Conservation (phyloP, 2,888 invertebrate genomes). For the Ernsta delagoae region DNA sequence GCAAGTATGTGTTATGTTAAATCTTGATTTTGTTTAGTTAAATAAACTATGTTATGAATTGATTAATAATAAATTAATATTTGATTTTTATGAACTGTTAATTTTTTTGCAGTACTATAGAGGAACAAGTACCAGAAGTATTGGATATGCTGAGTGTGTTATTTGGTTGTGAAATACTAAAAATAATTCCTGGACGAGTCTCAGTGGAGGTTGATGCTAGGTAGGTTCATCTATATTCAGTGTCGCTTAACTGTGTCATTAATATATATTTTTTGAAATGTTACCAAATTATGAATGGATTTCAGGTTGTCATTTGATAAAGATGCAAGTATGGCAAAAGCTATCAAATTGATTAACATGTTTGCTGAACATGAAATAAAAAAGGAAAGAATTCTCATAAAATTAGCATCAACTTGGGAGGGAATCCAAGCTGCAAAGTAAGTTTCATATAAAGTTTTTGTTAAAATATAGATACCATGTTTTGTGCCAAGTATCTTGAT, state of each 20-base stretch:
- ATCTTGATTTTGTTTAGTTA: too few relatives aligned
- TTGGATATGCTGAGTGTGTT: slow-evolving; percentile 97
- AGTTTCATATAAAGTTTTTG: slow-evolving; percentile 47
- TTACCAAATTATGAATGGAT: slow-evolving; percentile 34
- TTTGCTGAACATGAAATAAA: slow-evolving; percentile 95
- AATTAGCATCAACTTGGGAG: slow-evolving; percentile 99
- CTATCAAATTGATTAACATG: slow-evolving; percentile 93
- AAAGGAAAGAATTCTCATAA: slow-evolving; percentile 98
- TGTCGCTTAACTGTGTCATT: too few relatives aligned
- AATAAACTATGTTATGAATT: too few relatives aligned
- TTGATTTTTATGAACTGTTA: too few relatives aligned
- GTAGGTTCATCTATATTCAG: slow-evolving; percentile 62
- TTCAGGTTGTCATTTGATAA: slow-evolving; percentile 96
- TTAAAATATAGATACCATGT: not conserved
- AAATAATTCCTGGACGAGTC: slow-evolving; percentile 98
- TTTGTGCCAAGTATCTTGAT: too few relatives aligned
- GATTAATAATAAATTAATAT: too few relatives aligned
- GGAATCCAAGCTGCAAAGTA: slow-evolving; percentile 99
- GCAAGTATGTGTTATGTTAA: slow-evolving; percentile 56
- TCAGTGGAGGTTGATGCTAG: slow-evolving; percentile 98
- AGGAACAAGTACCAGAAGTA: slow-evolving; percentile 92
- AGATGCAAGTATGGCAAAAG: slow-evolving; percentile 95
- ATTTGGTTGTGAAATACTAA: slow-evolving; percentile 98
- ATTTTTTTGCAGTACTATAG: slow-evolving; percentile 78
- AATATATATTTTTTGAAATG: too few relatives aligned